These are phyloP conservation scores for Galeruca laticollis DNA, from an alignment of 2,888 invertebrate genomes.

Conservation along the genomic window DNA sequence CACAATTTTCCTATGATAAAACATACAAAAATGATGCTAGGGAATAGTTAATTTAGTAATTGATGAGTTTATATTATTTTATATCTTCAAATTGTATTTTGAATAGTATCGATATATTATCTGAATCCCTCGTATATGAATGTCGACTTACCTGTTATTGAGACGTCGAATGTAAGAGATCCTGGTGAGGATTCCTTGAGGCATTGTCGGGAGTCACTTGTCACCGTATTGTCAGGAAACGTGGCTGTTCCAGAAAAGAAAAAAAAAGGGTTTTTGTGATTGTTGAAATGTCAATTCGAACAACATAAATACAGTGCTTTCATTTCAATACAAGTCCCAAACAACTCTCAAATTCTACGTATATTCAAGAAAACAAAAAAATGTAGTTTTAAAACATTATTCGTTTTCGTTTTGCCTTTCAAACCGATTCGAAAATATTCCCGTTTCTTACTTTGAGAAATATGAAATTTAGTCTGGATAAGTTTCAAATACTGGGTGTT, in stretches of 20 bases:
- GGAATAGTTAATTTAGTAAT: background rate
- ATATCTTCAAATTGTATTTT: background rate
- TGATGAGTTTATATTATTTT: too few species aligned
- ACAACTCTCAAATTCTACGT: background rate
- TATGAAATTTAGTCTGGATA: too few species aligned
- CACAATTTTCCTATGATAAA: too few species aligned
- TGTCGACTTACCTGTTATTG: constrained; percentile 65
- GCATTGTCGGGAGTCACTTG: constrained; percentile 73
- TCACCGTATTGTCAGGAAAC: constrained; percentile 68
- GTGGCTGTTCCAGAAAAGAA: constrained; percentile 59
- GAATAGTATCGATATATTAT: constrained; percentile 2
- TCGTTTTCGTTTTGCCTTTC: too few species aligned
- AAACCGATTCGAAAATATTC: too few species aligned
- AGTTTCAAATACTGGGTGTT: too few species aligned
- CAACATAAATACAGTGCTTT: background rate
- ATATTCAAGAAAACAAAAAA: background rate
- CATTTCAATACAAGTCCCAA: background rate
- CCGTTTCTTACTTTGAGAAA: too few species aligned
- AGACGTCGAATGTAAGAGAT: constrained; percentile 70
- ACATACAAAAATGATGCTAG: too few species aligned
- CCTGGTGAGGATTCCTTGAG: constrained; percentile 73
- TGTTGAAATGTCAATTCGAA: background rate
- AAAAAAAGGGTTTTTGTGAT: background rate
- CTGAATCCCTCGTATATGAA: background rate
- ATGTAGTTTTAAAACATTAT: too few species aligned